Evolutionary conservation across 2,113 vertebrate genomes (phyloP).

Genomic region (Nothobranchius kuhntae): DNA sequence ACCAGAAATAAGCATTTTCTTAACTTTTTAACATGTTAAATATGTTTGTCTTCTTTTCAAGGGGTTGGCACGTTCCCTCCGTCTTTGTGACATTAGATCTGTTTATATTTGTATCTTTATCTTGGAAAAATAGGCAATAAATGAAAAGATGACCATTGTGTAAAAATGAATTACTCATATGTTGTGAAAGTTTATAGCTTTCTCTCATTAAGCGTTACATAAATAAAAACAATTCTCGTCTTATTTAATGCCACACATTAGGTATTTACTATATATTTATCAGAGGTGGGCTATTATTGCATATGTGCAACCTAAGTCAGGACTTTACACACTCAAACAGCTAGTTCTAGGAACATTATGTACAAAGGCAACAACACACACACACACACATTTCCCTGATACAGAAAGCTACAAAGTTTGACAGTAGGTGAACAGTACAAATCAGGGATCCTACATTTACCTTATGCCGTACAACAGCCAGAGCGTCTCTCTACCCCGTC

Average conservation of each 20-base stretch:
- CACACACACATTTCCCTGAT: conserved; percentile 69
- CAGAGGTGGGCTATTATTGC: conserved; percentile 54
- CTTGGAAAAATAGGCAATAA: conserved; percentile 37
- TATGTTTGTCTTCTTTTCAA: neutral
- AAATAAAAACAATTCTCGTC: conserved; percentile 30
- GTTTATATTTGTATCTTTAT: conserved; percentile 5
- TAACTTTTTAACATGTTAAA: conserved; percentile 15
- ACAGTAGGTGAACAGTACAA: conserved; percentile 63
- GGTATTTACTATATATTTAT: conserved; percentile 36
- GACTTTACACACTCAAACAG: conserved; percentile 46
- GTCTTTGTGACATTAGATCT: conserved; percentile 1
- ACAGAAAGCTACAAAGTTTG: conserved; percentile 71
- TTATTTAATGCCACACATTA: conserved; percentile 21
- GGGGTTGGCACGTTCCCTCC: conserved; percentile 2
- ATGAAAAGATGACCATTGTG: conserved; percentile 27
- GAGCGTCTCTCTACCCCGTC: conserved; percentile 36
- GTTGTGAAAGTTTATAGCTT: conserved; percentile 10
- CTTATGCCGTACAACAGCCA: conserved; percentile 51
- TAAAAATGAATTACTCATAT: neutral
- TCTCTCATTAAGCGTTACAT: conserved; percentile 23
- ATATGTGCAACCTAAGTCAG: conserved; percentile 48
- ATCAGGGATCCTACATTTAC: conserved; percentile 68
- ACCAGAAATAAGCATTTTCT: conserved; percentile 21
- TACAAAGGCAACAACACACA: conserved; percentile 71
- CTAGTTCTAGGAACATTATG: conserved; percentile 68